Conservation (phyloP, 2,797 vertebrate species). For the Pipistrellus nathusii region DNA sequence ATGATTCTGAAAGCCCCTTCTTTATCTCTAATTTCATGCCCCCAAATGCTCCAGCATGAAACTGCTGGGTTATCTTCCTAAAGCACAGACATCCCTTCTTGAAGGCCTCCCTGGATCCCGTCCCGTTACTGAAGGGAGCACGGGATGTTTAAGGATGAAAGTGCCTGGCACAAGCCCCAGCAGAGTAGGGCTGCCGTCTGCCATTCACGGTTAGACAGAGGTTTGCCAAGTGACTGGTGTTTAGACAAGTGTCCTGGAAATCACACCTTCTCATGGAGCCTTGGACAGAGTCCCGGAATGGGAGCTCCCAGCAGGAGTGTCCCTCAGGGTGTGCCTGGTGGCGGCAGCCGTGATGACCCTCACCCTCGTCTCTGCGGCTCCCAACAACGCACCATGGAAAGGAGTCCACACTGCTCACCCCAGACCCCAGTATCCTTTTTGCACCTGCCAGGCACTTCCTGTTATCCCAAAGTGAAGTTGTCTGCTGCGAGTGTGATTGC, state of each 20-base stretch:
- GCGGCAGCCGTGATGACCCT: not conserved
- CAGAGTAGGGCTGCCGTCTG: not conserved
- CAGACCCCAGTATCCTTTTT: not conserved
- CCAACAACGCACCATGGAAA: not conserved
- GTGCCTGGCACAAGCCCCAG: not conserved
- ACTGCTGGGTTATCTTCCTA: not conserved
- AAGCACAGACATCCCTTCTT: not conserved
- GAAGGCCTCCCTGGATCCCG: not conserved
- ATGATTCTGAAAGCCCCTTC: not conserved
- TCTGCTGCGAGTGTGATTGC: not conserved
- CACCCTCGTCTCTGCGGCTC: not conserved
- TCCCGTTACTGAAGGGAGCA: not conserved
- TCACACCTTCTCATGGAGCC: not conserved
- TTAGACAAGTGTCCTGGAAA: slow-evolving; percentile 26
- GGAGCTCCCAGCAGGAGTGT: not conserved
- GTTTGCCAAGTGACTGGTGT: not conserved
- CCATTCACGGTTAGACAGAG: not conserved
- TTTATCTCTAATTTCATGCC: not conserved
- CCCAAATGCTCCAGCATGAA: not conserved
- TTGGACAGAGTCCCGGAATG: not conserved
- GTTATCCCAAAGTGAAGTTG: not conserved
- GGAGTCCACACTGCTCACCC: not conserved
- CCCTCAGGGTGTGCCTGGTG: not conserved
- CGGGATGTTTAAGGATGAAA: not conserved
- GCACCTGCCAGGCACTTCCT: not conserved